Conservation (phyloP, 1,140 invertebrate species). For the Laodelphax striatellus region DNA sequence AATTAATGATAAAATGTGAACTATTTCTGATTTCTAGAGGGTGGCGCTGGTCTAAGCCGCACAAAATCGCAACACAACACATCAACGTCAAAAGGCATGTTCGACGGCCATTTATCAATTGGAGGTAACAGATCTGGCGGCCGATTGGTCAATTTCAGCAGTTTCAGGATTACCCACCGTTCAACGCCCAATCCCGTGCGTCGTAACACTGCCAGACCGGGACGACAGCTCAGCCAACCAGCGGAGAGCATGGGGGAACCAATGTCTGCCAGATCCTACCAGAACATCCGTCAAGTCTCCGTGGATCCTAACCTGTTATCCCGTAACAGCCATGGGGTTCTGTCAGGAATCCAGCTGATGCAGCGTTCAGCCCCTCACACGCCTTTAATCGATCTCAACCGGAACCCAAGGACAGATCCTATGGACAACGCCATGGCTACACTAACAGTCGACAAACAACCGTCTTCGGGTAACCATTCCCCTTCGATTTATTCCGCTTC, state of each 20-base stretch:
- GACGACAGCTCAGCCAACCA: constrained; percentile 12
- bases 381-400: constrained; percentile 10
- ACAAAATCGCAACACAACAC: constrained; percentile 22
- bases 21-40: too few species aligned
- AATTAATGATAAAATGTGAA: too few species aligned
- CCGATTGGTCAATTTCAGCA: constrained; percentile 24
- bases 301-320: constrained; percentile 18
- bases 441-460: not conserved
- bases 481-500: not conserved
- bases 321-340: constrained; percentile 8
- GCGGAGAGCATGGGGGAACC: not conserved
- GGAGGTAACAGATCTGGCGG: not conserved
- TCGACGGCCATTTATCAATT: not conserved
- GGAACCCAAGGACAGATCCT: constrained; percentile 3
- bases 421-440: constrained; percentile 4
- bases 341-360: constrained; percentile 12
- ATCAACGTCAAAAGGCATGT: constrained; percentile 7
- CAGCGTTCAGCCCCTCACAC: constrained; percentile 13
- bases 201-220: constrained; percentile 12
- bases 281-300: constrained; percentile 15
- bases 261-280: not conserved
- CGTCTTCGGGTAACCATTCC: not conserved
- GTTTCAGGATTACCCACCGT: constrained; percentile 22
- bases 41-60: constrained; percentile 17
- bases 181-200: constrained; percentile 13